These are phyloP conservation scores for Aethes cnicana DNA, from an alignment of 2,888 invertebrate species.

Conservation along the genomic window DNA sequence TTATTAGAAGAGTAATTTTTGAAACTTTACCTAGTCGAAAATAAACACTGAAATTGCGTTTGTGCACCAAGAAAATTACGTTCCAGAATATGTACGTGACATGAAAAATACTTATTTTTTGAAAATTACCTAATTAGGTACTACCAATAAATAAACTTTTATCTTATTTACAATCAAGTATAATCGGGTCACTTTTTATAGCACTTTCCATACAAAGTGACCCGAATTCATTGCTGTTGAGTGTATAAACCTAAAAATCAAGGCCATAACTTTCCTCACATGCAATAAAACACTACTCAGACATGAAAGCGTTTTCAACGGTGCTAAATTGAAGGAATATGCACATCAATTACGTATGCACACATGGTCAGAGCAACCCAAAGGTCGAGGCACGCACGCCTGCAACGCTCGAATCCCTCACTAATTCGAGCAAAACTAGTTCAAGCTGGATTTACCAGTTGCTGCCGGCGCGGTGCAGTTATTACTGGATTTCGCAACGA, in stretches of 20 bases:
- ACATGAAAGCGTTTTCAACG: constrained; percentile 39
- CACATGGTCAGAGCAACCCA: constrained; percentile 54
- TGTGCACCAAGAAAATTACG: too few relatives aligned
- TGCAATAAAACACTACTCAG: neutral
- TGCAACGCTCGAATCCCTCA: constrained; percentile 46
- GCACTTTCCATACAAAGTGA: too few relatives aligned
- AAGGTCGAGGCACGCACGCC: constrained; percentile 53
- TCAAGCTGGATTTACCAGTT: constrained; percentile 47
- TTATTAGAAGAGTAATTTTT: too few relatives aligned
- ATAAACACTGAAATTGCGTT: too few relatives aligned
- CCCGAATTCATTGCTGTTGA: too few relatives aligned
- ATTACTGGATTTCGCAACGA: constrained; percentile 40
- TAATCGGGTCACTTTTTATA: too few relatives aligned
- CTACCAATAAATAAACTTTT: too few relatives aligned
- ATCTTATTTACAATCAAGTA: too few relatives aligned
- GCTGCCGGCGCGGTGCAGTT: constrained; percentile 46
- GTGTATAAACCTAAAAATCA: neutral
- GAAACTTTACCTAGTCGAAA: too few relatives aligned
- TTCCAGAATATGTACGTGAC: too few relatives aligned
- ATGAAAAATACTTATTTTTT: too few relatives aligned
- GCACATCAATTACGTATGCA: constrained; percentile 65
- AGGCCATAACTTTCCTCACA: neutral
- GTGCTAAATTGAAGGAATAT: constrained; percentile 61
- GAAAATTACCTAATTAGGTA: too few relatives aligned
- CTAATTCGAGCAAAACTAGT: constrained; percentile 50